Base-by-base conservation (phyloP, 2,797 vertebrate species). In the Tapera naevia region DNA sequence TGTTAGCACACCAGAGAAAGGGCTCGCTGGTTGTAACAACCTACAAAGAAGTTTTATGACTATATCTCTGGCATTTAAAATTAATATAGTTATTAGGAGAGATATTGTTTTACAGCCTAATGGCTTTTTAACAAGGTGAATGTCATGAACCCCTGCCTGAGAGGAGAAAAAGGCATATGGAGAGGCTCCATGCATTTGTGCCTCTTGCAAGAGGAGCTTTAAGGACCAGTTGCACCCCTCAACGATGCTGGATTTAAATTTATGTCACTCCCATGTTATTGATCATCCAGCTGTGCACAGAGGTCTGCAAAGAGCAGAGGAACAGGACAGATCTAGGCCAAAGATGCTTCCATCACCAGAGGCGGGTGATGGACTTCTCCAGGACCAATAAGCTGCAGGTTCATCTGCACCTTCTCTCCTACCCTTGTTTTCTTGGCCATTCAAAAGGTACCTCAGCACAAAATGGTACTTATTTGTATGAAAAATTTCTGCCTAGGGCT, bases 41-140 rank as follows among this genome's bases (percentile, higher is more conserved):
- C 81, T 57, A 60, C 67, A 67, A 67, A 78, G 79, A 82, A 87
- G 9, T 71, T 96, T 97, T 96, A 95, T 7, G 2, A 33, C 89
- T 93, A 15, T 69, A 57, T 51, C 90, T 64, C 69, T 97, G 96
- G 91, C 96, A 96, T 96, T 97, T 97, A 45, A 96, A 97, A 95
- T 95, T 74, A 96, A 96, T 94, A 65, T 17, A 80, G 28, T 96
- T 92, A 95, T 95, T 95, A 97, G 91, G 69, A 80, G 60, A 82
- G 75, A 94, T 48, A 73, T 86, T 92, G 58, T 91, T 95, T 97
- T 85, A 88, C 81, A 85, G 88, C 74, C 50, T 67, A 92, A 91
- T 48, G 93, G 89, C 71, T 95, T 93, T 86, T 88, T 60, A 88
- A 86, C 86, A 72, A 90, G 79, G 90, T 65, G 86, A 97, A 89